Conservation (phyloP, 2,113 vertebrate genomes). For the Ovis canadensis region DNA sequence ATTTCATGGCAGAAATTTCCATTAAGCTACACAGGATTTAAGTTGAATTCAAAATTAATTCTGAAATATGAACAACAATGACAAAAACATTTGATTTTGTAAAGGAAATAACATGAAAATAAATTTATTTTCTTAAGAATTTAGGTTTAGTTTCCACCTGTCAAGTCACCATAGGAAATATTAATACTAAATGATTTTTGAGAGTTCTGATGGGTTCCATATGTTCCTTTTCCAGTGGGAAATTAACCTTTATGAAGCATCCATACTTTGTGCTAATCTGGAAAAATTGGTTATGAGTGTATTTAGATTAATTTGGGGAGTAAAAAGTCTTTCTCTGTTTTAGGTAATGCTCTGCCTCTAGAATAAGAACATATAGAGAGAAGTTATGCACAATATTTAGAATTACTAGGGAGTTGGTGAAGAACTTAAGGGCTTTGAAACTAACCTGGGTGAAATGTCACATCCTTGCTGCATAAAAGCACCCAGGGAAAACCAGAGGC, state of each 20-base stretch:
- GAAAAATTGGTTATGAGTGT: neutral
- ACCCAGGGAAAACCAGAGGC: conserved; percentile 99
- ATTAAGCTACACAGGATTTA: neutral
- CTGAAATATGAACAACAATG: neutral
- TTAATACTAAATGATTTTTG: neutral
- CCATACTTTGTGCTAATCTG: neutral
- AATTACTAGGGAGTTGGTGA: neutral
- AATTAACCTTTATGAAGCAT: neutral
- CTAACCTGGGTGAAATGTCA: conserved; percentile 98
- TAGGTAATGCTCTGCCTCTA: neutral
- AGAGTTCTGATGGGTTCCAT: neutral
- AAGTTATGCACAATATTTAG: neutral
- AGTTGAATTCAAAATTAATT: neutral
- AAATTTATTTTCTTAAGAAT: neutral
- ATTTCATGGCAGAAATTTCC: neutral
- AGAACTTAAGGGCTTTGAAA: conserved; percentile 71
- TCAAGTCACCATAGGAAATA: neutral
- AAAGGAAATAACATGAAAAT: neutral
- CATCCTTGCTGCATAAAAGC: conserved; percentile 99
- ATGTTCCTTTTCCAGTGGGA: neutral
- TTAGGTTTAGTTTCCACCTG: neutral
- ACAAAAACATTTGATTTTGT: neutral
- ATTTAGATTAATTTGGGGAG: neutral
- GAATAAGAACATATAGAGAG: neutral
- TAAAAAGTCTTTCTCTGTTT: neutral